Evolutionary conservation across 1,140 invertebrate genomes (phyloP).

Genomic region (Orius laevigatus): DNA sequence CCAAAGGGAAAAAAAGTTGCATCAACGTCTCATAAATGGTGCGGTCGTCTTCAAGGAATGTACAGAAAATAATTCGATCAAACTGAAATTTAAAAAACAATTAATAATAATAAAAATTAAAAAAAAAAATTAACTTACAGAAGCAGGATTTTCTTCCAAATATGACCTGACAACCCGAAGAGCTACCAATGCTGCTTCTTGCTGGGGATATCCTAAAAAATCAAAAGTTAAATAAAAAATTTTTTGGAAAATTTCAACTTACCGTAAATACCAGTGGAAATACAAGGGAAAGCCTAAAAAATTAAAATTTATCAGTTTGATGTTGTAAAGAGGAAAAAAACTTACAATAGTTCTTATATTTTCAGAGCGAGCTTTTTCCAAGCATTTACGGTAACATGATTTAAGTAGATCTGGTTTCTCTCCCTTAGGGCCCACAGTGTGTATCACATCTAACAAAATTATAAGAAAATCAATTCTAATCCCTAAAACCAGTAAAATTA

Average conservation of each 20-base stretch:
- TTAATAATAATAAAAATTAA: slow-evolving; percentile 9
- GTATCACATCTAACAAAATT: slow-evolving; percentile 53
- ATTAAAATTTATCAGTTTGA: slow-evolving; percentile 1
- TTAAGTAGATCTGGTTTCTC: slow-evolving; percentile 44
- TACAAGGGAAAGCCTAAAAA: slow-evolving; percentile 56
- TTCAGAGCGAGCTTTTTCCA: slow-evolving; percentile 41
- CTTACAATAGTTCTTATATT: slow-evolving; percentile 43
- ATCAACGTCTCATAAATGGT: slow-evolving; percentile 54
- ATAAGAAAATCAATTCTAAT: slow-evolving; percentile 5
- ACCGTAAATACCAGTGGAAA: slow-evolving; percentile 72
- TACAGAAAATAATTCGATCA: slow-evolving; percentile 65
- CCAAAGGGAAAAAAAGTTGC: slow-evolving; percentile 51
- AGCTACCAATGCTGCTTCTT: slow-evolving; percentile 55
- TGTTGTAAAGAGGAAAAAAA: not conserved
- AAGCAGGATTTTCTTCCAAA: slow-evolving; percentile 40
- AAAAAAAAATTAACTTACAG: slow-evolving; percentile 25
- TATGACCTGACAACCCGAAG: slow-evolving; percentile 45
- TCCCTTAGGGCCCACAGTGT: slow-evolving; percentile 65
- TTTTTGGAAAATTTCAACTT: slow-evolving; percentile 16
- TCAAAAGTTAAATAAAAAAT: slow-evolving; percentile 1
- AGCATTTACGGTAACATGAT: slow-evolving; percentile 51
- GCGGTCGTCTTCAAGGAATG: slow-evolving; percentile 55
- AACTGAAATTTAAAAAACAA: slow-evolving; percentile 32
- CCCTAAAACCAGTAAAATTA: slow-evolving; percentile 26
- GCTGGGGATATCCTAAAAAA: slow-evolving; percentile 50